Evolutionary conservation across 2,113 vertebrate species (phyloP).

Genomic region (Hemiprocne comata): DNA sequence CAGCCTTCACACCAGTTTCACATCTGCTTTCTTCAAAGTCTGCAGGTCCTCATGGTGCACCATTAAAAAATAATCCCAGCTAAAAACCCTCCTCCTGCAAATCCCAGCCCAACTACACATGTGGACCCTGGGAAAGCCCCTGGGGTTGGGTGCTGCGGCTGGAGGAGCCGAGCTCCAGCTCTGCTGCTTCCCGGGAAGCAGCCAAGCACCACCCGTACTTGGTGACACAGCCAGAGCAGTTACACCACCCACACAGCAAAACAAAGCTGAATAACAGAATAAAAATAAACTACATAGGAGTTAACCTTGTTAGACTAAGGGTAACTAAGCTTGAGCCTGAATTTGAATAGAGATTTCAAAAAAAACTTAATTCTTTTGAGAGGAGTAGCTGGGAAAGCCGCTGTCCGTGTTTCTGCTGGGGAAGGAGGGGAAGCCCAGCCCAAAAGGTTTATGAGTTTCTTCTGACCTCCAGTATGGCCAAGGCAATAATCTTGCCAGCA

Average conservation of each 20-base stretch:
- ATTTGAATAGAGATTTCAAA: background rate
- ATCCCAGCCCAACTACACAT: fast-evolving
- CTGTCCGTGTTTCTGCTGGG: background rate
- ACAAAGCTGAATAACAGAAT: background rate
- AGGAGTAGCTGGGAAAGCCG: background rate
- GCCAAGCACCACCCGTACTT: fast-evolving
- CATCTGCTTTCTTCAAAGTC: background rate
- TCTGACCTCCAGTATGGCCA: background rate
- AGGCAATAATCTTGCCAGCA: background rate
- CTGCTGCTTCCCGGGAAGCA: background rate
- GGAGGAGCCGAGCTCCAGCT: background rate
- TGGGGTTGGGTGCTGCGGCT: fast-evolving
- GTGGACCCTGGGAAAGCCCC: fast-evolving
- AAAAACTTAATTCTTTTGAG: background rate
- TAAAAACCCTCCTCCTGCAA: fast-evolving
- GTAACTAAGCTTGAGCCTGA: background rate
- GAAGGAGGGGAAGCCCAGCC: background rate
- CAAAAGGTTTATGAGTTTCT: background rate
- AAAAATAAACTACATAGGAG: fast-evolving
- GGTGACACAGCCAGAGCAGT: background rate
- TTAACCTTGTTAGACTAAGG: fast-evolving
- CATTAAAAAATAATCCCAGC: background rate
- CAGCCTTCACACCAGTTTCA: fast-evolving
- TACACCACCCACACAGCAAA: fast-evolving
- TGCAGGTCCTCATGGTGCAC: background rate